Evolutionary conservation across 2,113 vertebrate genomes (phyloP).

Genomic region (Phaethon lepturus): DNA sequence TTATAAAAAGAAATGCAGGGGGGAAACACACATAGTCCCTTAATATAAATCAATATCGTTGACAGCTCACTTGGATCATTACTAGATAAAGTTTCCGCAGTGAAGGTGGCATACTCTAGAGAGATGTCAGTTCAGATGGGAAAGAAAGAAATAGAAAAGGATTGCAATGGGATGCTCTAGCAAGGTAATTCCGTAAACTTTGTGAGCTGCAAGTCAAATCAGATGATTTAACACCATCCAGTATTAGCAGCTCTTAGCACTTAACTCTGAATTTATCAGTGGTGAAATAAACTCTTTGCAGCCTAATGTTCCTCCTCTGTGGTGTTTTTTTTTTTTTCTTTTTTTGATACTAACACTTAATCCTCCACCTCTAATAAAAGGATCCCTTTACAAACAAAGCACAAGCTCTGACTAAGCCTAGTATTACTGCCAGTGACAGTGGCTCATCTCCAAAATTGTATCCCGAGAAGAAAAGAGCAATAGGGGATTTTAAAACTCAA

Average conservation of each 20-base stretch:
- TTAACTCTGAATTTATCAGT: background rate
- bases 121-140: background rate
- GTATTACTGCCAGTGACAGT: background rate
- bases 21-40: background rate
- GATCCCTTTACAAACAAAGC: conserved; percentile 2
- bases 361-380: background rate
- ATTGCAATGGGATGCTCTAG: background rate
- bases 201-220: background rate
- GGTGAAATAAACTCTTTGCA: background rate
- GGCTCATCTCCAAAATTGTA: background rate
- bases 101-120: background rate
- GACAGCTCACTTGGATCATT: background rate
- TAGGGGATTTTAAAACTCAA: background rate
- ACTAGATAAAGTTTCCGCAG: background rate
- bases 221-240: background rate
- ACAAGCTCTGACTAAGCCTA: background rate
- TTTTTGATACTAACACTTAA: background rate
- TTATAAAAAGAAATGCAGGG: background rate
- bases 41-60: background rate
- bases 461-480: background rate
- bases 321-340: fast-evolving
- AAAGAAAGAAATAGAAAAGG: background rate
- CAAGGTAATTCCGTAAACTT: background rate
- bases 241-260: background rate
- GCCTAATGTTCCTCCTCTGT: background rate